Evolutionary conservation across 1,140 invertebrate genomes (phyloP).

Genomic region (Pseudachorutes palmiensis): DNA sequence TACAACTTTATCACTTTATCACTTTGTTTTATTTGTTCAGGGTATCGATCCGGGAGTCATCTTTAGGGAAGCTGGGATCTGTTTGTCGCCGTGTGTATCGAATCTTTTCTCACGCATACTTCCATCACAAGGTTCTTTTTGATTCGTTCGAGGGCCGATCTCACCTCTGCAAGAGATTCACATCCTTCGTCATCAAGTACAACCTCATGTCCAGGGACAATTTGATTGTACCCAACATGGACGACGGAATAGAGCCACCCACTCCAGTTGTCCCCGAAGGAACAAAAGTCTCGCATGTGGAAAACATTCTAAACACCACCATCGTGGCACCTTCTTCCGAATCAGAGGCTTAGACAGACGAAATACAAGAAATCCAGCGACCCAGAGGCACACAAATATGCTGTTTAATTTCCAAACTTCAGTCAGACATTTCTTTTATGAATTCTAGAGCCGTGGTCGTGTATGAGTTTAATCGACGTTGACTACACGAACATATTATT

Average conservation of each 20-base stretch:
- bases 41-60: conserved; percentile 97
- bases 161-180: conserved; percentile 90
- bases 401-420: not conserved
- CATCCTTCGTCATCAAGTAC: conserved; percentile 96
- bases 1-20: not conserved
- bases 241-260: conserved; percentile 60
- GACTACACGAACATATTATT: too few species aligned
- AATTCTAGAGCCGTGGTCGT: too few species aligned
- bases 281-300: not conserved
- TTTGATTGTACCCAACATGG: conserved; percentile 93
- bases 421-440: too few species aligned
- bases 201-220: conserved; percentile 97
- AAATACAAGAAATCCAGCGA: conserved; percentile 34
- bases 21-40: conserved; percentile 51
- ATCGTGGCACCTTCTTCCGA: conserved; percentile 15
- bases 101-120: conserved; percentile 99
- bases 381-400: conserved; percentile 42
- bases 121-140: conserved; percentile 93
- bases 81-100: conserved; percentile 96
- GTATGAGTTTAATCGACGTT: too few species aligned
- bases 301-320: conserved; percentile 4
- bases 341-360: conserved; percentile 35
- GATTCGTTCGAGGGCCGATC: conserved; percentile 87
- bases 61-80: conserved; percentile 94
- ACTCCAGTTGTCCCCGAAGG: not conserved